Base-by-base conservation (phyloP, 2,797 vertebrate species). In the Champsocephalus gunnari region DNA sequence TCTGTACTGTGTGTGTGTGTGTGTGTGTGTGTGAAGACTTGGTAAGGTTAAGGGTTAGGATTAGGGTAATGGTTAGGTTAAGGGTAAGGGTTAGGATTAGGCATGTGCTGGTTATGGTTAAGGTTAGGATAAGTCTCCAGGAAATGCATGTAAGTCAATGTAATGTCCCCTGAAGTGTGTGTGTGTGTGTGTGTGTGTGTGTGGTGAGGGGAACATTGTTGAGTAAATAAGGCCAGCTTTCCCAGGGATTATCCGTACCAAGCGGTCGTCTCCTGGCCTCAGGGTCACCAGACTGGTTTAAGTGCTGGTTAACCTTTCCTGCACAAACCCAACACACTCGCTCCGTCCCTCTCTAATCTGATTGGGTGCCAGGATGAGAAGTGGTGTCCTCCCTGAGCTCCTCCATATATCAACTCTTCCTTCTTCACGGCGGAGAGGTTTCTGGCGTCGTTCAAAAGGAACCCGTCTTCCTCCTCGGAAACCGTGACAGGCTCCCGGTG, bases 211-310 rank as follows among this genome's bases (percentile, higher is more conserved):
- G 19, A 19, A 19, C 19, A 19, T 19, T 19, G 19, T 19, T 19
- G 19, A 19, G 19, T 62, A 78, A 81, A 55, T 81, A 81, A 91
- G 1, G 73, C 72, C 89, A 84, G 85, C 77, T 93, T 90, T 88
- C 82, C 78, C 55, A 70, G 73, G 87, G 89, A 90, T 92, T 90
- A 92, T 86, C 80, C 80, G 60, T 71, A 72, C 71, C 77, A 75
- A 74, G 83, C 83, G 88, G 82, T 91, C 86, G 82, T 83, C 80
- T 77, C 61, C 54, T 34, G 81, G 82, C 82, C 63, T 45, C 83
- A 77, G 90, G 84, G 86, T 89, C 82, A 84, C 32, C 0, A 0
- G 78, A 78, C 60, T 83, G 65, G 75, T 89, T 87, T 89, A 71
- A 82, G 57, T 77, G 79, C 80, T 75, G 68, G 76, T 81, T 77